Base-by-base conservation (phyloP, 1,140 invertebrate species). In the Drosophila miranda region DNA sequence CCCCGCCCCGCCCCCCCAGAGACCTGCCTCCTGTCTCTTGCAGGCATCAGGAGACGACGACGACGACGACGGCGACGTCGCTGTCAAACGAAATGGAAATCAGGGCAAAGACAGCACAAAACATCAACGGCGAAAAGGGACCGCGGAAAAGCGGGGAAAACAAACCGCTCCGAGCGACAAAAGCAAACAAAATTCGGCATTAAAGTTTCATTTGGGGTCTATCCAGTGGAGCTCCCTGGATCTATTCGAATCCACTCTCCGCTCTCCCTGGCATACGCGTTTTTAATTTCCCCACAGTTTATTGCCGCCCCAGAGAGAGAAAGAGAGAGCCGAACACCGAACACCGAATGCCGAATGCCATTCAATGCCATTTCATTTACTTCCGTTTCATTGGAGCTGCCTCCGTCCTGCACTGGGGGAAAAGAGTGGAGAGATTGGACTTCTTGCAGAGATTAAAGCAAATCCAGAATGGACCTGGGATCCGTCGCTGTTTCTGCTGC, bases 261-360 rank as follows among this genome's bases (percentile, higher is more conserved):
- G 11, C 23, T 23, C 38, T 42, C 21, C 26, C 26, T 34, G 57
- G 58, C 78, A 75, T 83, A 83, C 75, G 70, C 79, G 80, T 61
- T 83, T 84, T 86, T 86, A 84, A 84, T 84, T 84, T 84, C 63
- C 78, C 59, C 59, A 62, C 80, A 76, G 80, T 84, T 84, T 74
- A 77, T 77, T 74, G 64, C 55, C 66, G 64, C 61, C 34, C 34
- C 34, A 13, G 11, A 38, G 34, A 13, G 11, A 11, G 34, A 34
- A 3, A 34, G 0, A 0, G 30, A 11, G 9, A 34, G 9, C 16
- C 16, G 16, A 16, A 16, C 16, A 16, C 16, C 16, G 16, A 16
- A 16, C 16, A 16, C 16, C 16, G 16, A 38, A n/a, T n/a, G 3
- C 34, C 34, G 34, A 38, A 38, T 74, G 73, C 68, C 76, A 80